Evolutionary conservation across 30 jellyfish, hydroid and myxozoan species (phyloP).

Genomic region (Turritopsis dohrnii): DNA sequence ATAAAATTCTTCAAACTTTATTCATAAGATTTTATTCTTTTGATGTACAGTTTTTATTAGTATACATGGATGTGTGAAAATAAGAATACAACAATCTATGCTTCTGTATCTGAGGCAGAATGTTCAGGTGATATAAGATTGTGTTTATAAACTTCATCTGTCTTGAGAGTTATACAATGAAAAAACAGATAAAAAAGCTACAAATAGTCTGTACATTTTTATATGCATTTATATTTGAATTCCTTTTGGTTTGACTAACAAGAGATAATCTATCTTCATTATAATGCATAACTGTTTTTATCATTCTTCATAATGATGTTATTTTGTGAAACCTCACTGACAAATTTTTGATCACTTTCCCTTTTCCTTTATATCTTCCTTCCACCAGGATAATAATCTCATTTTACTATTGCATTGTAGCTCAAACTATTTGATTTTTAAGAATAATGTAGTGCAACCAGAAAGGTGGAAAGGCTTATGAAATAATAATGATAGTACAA

Average conservation of each 20-base stretch:
- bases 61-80: neutral
- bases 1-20: neutral
- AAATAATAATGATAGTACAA: neutral
- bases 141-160: no score
- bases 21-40: neutral
- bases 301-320: neutral
- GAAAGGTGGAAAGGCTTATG: neutral
- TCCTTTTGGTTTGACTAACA: no score
- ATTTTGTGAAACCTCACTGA: neutral
- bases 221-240: no score
- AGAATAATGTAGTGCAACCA: neutral
- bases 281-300: no score
- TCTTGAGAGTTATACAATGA: no score
- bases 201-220: no score
- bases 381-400: neutral
- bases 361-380: neutral
- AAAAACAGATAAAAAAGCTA: no score
- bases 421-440: neutral
- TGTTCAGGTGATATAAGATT: neutral
- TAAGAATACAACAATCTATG: neutral
- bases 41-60: neutral
- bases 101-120: neutral
- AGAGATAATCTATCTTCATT: neutral
- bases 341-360: neutral
- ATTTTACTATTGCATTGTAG: neutral